These are phyloP conservation scores for Aulostomus chinensis DNA, from an alignment of 2,797 vertebrate species.

Conservation along the genomic window DNA sequence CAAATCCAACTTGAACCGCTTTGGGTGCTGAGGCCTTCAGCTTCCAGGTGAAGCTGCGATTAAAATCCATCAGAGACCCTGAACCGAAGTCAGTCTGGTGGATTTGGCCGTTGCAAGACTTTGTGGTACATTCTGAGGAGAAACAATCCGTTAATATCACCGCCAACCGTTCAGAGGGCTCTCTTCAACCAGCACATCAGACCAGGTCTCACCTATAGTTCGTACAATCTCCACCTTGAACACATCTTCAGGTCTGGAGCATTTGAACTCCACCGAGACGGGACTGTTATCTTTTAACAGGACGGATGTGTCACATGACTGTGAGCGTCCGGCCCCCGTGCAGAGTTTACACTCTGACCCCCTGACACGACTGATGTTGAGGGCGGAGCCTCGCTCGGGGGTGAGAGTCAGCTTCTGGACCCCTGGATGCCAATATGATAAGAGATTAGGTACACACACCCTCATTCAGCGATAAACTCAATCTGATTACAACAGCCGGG, in stretches of 20 bases:
- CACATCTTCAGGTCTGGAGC: slow-evolving; percentile 58
- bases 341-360: slow-evolving; percentile 64
- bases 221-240: slow-evolving; percentile 64
- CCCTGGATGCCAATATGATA: slow-evolving; percentile 24
- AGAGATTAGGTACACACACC: neutral
- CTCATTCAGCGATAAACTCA: no score
- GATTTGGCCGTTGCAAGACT: slow-evolving; percentile 75
- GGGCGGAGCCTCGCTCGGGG: slow-evolving; percentile 30
- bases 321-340: neutral
- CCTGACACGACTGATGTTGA: slow-evolving; percentile 46
- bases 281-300: slow-evolving; percentile 8
- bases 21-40: slow-evolving; percentile 48
- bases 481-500: no score
- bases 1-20: slow-evolving; percentile 79
- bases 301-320: slow-evolving; percentile 20
- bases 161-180: neutral
- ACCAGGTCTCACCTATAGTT: slow-evolving; percentile 68
- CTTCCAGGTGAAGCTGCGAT: slow-evolving; percentile 85
- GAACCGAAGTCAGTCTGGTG: slow-evolving; percentile 56
- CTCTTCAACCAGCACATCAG: no score
- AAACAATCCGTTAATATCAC: neutral
- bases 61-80: slow-evolving; percentile 65
- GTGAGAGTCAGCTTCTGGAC: slow-evolving; percentile 30
- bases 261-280: slow-evolving; percentile 55
- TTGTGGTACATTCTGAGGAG: slow-evolving; percentile 57